Evolutionary conservation across 2,113 vertebrate species (phyloP).

Genomic region (Myiozetetes cayanensis): DNA sequence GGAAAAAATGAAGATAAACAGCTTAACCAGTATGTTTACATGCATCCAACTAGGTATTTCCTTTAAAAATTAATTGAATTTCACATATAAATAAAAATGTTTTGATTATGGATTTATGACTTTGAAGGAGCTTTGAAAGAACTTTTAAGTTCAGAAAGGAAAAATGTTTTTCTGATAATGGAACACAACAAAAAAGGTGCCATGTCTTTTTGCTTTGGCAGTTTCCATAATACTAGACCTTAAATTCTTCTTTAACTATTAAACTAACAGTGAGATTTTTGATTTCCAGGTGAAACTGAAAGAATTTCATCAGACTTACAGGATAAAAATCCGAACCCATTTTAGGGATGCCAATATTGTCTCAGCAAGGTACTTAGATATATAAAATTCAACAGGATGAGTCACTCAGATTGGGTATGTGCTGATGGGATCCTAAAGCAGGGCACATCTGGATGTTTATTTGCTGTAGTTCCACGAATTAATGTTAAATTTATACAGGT

Average conservation of each 20-base stretch:
- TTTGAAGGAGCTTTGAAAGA: constrained; percentile 44
- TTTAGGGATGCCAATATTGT: neutral
- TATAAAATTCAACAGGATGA: neutral
- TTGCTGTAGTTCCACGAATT: neutral
- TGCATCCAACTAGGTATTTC: constrained; percentile 51
- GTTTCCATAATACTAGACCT: neutral
- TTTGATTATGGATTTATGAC: neutral
- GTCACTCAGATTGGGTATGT: rapidly evolving
- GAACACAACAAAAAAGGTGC: neutral
- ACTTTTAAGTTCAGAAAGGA: neutral
- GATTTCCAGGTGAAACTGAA: neutral
- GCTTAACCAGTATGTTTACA: constrained; percentile 73
- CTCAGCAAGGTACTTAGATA: neutral
- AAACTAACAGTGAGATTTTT: neutral
- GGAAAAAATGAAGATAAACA: constrained; percentile 76
- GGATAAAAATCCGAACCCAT: neutral
- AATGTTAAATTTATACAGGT: neutral
- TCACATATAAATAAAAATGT: constrained; percentile 53
- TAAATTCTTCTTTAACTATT: neutral
- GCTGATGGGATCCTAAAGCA: neutral
- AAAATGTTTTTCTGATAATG: neutral
- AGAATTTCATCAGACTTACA: neutral
- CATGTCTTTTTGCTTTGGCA: neutral
- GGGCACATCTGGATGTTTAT: neutral
- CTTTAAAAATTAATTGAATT: constrained; percentile 70